phyloP scores from a whole-genome alignment of 2,113 vertebrate species.

The Vanacampus margaritifer region DNA sequence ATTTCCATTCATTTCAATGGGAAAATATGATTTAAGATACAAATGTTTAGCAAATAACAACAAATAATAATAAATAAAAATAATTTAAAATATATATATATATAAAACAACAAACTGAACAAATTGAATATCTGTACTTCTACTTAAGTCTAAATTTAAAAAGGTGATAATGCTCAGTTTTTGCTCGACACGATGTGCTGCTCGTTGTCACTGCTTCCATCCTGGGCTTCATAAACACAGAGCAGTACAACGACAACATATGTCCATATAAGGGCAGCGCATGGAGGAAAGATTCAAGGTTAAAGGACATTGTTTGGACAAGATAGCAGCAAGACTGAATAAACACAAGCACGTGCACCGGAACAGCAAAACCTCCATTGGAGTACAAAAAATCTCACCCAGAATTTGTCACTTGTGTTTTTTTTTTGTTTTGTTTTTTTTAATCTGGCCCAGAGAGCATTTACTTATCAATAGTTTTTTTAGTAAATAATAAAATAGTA shows the following conservation, averaged over 20 bases:
- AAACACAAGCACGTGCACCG: conserved; percentile 30
- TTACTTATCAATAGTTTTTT: no score
- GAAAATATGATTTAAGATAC: no score
- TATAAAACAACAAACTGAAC: no score
- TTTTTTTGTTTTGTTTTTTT: no score
- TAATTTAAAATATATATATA: no score
- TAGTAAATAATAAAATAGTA: no score
- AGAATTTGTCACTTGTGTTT: neutral
- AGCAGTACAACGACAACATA: conserved; percentile 49
- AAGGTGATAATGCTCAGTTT: neutral
- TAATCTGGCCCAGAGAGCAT: no score
- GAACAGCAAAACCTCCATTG: neutral
- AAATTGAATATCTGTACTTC: neutral
- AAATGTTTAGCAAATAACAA: no score
- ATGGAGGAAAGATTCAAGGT: conserved; percentile 23
- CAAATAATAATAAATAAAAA: no score
- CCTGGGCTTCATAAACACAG: conserved; percentile 49
- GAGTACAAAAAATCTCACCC: conserved; percentile 15
- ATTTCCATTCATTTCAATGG: no score
- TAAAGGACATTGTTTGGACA: conserved; percentile 22
- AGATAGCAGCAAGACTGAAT: conserved; percentile 21
- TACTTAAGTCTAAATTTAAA: neutral
- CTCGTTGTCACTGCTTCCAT: conserved; percentile 26
- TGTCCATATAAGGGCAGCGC: conserved; percentile 49
- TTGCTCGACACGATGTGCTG: conserved; percentile 21